These are phyloP conservation scores for Archocentrus centrarchus DNA, from an alignment of 2,113 vertebrate genomes.

Conservation along the genomic window DNA sequence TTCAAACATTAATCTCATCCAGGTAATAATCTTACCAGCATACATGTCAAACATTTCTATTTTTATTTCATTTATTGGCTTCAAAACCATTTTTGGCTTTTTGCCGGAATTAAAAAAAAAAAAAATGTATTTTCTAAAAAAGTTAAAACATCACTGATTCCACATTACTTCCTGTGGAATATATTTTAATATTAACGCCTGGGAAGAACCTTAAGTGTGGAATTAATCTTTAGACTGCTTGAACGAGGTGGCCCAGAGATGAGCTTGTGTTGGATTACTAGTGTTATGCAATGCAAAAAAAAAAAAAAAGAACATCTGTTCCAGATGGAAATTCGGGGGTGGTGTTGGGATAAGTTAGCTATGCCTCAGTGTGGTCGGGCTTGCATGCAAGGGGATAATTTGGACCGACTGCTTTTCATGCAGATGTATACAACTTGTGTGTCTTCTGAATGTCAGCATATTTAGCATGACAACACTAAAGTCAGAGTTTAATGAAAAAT, in stretches of 20 bases:
- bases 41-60: not conserved
- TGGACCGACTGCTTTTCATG: constrained; percentile 52
- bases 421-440: constrained; percentile 58
- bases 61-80: constrained; percentile 14
- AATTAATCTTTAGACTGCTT: constrained; percentile 35
- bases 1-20: constrained; percentile 16
- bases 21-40: constrained; percentile 1
- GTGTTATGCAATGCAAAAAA: constrained; percentile 74
- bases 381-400: constrained; percentile 75
- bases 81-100: not conserved
- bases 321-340: constrained; percentile 66
- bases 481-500: constrained; percentile 10
- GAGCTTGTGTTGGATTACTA: constrained; percentile 64
- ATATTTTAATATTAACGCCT: constrained; percentile 44
- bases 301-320: constrained; percentile 72
- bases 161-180: not conserved
- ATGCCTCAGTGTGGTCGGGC: constrained; percentile 62
- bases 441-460: constrained; percentile 25
- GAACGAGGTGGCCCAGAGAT: constrained; percentile 27
- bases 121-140: not conserved
- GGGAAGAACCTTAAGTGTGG: constrained; percentile 12
- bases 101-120: not conserved
- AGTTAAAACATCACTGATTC: constrained; percentile 12
- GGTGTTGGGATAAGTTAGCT: constrained; percentile 50
- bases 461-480: constrained; percentile 29